These are phyloP conservation scores for Halcyon smyrnensis DNA, from an alignment of 2,797 vertebrate species.

Conservation along the genomic window DNA sequence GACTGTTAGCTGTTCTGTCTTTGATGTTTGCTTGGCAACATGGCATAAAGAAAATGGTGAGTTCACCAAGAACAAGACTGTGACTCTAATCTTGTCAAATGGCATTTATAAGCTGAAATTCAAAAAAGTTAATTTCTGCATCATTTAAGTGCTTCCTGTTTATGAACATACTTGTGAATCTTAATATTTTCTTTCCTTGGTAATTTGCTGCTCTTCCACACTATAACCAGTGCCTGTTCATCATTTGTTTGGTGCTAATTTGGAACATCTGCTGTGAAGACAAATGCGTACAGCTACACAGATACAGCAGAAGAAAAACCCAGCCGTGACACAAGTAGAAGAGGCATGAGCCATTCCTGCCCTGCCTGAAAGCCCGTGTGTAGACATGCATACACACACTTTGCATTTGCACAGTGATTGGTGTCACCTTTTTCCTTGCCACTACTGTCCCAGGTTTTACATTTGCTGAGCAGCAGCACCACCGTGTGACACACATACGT, in stretches of 20 bases:
- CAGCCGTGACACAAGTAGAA: neutral
- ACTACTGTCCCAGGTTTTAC: neutral
- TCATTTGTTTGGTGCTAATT: neutral
- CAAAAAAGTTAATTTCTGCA: neutral
- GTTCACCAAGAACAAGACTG: neutral
- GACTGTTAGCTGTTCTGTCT: neutral
- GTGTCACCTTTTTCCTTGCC: neutral
- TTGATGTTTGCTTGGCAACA: neutral
- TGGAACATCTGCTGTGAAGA: neutral
- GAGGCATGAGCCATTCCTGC: neutral
- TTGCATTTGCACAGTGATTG: neutral
- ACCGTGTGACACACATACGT: neutral
- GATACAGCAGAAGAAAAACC: neutral
- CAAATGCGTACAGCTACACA: neutral
- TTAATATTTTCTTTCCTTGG: neutral
- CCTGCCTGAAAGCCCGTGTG: neutral
- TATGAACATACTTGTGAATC: neutral
- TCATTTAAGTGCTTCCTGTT: neutral
- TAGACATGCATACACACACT: neutral
- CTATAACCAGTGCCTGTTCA: neutral
- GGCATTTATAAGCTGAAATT: neutral
- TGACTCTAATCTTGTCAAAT: neutral
- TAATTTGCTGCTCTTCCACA: neutral
- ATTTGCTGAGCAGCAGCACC: neutral
- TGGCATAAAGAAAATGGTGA: neutral